Evolutionary conservation across 2,888 invertebrate genomes (phyloP).

Genomic region (Kuschelorhynchus macadamiae): DNA sequence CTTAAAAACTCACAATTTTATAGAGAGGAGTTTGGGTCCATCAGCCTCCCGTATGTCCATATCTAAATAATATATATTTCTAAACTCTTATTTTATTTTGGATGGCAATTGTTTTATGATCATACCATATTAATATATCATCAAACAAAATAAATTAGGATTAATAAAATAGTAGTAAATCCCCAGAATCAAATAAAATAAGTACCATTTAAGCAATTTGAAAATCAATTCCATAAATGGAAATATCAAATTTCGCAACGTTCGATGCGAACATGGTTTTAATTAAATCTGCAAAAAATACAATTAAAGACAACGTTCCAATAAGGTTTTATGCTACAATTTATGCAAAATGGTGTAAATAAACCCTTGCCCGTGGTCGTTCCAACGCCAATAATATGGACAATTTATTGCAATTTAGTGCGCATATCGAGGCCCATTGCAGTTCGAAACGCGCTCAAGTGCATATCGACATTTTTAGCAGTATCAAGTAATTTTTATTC

Average conservation of each 20-base stretch:
- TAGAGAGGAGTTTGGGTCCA: too few species aligned
- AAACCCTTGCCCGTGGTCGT: slow-evolving; percentile 58
- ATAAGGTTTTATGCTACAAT: slow-evolving; percentile 41
- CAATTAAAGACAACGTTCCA: slow-evolving; percentile 35
- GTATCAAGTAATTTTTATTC: slow-evolving; percentile 58
- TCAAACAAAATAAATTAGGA: slow-evolving; percentile 7
- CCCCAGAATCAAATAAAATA: neutral
- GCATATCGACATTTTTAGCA: slow-evolving; percentile 42
- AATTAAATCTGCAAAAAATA: slow-evolving; percentile 39
- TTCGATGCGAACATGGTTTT: slow-evolving; percentile 9
- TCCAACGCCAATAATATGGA: slow-evolving; percentile 57
- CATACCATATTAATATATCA: too few species aligned
- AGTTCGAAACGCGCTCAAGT: slow-evolving; percentile 44
- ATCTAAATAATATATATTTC: too few species aligned
- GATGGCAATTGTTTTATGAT: too few species aligned
- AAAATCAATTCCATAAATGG: slow-evolving; percentile 33
- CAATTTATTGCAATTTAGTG: slow-evolving; percentile 57
- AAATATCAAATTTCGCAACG: slow-evolving; percentile 27
- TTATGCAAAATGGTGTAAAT: slow-evolving; percentile 58
- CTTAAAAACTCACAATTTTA: too few species aligned
- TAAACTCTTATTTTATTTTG: too few species aligned
- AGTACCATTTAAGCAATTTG: neutral
- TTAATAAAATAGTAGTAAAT: neutral
- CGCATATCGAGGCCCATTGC: slow-evolving; percentile 35
- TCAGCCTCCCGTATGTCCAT: too few species aligned